These are phyloP conservation scores for Heliothis peltigera DNA, from an alignment of 2,888 invertebrate species.

Conservation along the genomic window DNA sequence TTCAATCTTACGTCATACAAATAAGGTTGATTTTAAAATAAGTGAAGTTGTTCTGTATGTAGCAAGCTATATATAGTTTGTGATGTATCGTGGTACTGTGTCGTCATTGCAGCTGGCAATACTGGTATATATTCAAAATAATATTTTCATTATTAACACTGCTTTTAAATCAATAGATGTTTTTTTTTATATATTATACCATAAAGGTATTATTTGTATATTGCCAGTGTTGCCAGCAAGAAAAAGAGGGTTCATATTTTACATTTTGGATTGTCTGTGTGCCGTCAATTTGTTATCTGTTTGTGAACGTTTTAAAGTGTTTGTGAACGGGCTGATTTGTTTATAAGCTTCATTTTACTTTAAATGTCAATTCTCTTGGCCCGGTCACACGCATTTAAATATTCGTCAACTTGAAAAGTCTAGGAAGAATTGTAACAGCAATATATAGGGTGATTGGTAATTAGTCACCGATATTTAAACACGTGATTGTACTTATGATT, in stretches of 20 bases:
- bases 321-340: not conserved
- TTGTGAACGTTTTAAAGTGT: slow-evolving; percentile 10
- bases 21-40: not conserved
- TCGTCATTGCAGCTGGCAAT: slow-evolving; percentile 35
- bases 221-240: slow-evolving; percentile 42
- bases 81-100: slow-evolving; percentile 47
- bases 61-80: slow-evolving; percentile 30
- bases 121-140: not conserved
- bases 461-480: too few relatives aligned
- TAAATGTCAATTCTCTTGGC: not conserved
- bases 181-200: slow-evolving; percentile 1
- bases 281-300: slow-evolving; percentile 29
- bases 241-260: slow-evolving; percentile 47
- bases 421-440: too few relatives aligned
- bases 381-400: slow-evolving; percentile 12
- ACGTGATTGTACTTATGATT: too few relatives aligned
- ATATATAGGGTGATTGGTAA: too few relatives aligned
- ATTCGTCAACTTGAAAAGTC: not conserved
- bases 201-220: slow-evolving; percentile 1
- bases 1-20: not conserved
- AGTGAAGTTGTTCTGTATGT: slow-evolving; percentile 14
- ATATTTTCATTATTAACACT: not conserved
- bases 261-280: slow-evolving; percentile 43
- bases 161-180: not conserved
- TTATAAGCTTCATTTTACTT: not conserved